Conservation (phyloP, 2,797 vertebrate species). For the Pseudochromis fuscus region DNA sequence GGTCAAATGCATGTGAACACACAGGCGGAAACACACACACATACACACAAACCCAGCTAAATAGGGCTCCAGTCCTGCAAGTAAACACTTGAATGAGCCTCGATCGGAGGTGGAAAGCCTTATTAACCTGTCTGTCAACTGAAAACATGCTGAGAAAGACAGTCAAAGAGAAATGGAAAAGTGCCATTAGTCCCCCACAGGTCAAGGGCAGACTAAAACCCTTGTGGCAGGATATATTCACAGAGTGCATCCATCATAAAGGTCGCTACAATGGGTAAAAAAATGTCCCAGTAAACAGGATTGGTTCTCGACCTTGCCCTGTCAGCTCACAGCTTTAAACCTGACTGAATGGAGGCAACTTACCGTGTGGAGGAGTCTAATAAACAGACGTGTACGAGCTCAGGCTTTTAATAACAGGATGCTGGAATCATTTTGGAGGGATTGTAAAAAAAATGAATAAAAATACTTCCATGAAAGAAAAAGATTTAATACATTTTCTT, state of each 20-base stretch:
- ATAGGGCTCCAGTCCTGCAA: constrained; percentile 21
- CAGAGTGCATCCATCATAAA: constrained; percentile 29
- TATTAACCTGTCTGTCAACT: constrained; percentile 49
- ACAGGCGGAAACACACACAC: constrained; percentile 25
- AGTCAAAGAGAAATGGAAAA: constrained; percentile 49
- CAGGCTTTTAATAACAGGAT: background rate
- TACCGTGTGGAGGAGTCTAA: constrained; percentile 20
- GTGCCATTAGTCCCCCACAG: constrained; percentile 4
- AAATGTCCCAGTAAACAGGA: constrained; percentile 40
- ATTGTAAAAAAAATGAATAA: background rate
- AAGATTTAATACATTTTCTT: too few species aligned
- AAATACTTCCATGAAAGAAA: background rate
- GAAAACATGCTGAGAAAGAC: constrained; percentile 33
- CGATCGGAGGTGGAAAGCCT: constrained; percentile 13
- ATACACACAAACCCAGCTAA: constrained; percentile 22
- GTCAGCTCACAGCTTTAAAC: constrained; percentile 41
- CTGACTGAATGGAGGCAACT: constrained; percentile 29
- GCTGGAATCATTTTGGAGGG: constrained; percentile 1
- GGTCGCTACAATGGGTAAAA: constrained; percentile 32
- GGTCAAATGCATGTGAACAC: constrained; percentile 54
- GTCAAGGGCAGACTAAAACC: constrained; percentile 56
- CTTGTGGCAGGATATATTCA: constrained; percentile 36
- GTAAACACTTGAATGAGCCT: constrained; percentile 34
- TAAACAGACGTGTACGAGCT: constrained; percentile 7
- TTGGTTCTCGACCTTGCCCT: constrained; percentile 54